Conservation (phyloP, 2,888 invertebrate genomes). For the Aphidius colemani region DNA sequence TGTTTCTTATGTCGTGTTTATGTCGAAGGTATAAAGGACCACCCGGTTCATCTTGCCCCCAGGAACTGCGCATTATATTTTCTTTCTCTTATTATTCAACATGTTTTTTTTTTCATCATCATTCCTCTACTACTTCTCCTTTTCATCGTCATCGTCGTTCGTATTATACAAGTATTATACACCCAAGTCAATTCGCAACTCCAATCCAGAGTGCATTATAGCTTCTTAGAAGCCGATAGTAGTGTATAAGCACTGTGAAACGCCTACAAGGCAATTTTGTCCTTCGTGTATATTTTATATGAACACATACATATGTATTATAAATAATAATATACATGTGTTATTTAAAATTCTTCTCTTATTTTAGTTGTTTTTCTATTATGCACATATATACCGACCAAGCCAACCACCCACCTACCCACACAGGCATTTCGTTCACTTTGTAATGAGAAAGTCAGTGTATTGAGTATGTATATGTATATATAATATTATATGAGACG, state of each 20-base stretch:
- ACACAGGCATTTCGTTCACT: too few species aligned
- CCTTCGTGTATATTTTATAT: too few species aligned
- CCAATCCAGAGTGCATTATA: slow-evolving; percentile 35
- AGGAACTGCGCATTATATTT: background rate
- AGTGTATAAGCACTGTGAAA: background rate
- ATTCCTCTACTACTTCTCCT: too few species aligned
- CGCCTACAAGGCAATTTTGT: too few species aligned
- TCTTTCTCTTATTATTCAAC: slow-evolving; percentile 15
- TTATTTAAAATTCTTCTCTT: background rate
- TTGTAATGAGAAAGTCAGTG: too few species aligned
- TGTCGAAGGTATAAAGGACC: too few species aligned
- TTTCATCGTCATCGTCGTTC: too few species aligned
- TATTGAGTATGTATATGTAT: too few species aligned
- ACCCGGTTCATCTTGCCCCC: background rate
- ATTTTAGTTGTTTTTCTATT: background rate
- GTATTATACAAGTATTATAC: too few species aligned
- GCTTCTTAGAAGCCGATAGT: slow-evolving; percentile 46
- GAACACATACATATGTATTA: background rate
- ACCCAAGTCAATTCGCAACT: too few species aligned
- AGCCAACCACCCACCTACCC: too few species aligned
- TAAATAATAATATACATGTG: slow-evolving; percentile 2
- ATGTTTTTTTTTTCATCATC: background rate
- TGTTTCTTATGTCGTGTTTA: too few species aligned
- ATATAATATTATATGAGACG: slow-evolving; percentile 36
- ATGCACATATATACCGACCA: slow-evolving; percentile 3